Evolutionary conservation across 2,113 vertebrate genomes (phyloP), one percentile per base, ranked within the genome.

Genomic region (Willisornis vidua): DNA sequence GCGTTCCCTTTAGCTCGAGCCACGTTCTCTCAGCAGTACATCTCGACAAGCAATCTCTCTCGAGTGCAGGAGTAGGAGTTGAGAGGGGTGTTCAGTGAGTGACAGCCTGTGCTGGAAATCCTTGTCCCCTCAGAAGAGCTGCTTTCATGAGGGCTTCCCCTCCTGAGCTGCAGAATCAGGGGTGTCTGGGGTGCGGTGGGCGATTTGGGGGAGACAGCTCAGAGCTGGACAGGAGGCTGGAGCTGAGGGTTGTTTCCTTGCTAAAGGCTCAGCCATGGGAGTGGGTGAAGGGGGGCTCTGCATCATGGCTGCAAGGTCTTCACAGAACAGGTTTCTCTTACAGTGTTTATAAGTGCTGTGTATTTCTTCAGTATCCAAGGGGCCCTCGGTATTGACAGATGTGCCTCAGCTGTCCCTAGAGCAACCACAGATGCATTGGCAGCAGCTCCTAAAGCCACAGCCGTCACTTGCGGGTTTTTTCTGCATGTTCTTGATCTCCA

Each of bases 401-500:
- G 24, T 76, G 28, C 66, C 65, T 71, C 71, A 37, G 49, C 3
- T 81, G 57, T 85, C 41, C 70, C 63, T 80, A 81, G 12, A 87
- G 70, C 43, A 95, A 75, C 55, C 65, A 58, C 1, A 0, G 43
- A 31, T 23, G 14, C 39, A 46, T 8, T 41, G 58, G 91, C 52
- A 93, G 41, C 58, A 72, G 19, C 84, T 95, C 83, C 93, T 88
- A 88, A 95, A 93, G 81, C 79, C 61, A 57, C 41, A 54, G 65
- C 25, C 33, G 28, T 57, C 92, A 63, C 59, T 46, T 58, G 19
- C 49, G 33, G 52, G 1, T 25, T 93, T 72, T 76, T 90, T 19
- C 35, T 29, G 10, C 7, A 2, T 54, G 48, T 72, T 76, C 19
- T 6, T 78, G 45, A 18, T 85, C 85, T 88, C 67, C 57, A 82